Evolutionary conservation across 2,888 invertebrate genomes (phyloP).

Genomic region (Tenthredo livida): DNA sequence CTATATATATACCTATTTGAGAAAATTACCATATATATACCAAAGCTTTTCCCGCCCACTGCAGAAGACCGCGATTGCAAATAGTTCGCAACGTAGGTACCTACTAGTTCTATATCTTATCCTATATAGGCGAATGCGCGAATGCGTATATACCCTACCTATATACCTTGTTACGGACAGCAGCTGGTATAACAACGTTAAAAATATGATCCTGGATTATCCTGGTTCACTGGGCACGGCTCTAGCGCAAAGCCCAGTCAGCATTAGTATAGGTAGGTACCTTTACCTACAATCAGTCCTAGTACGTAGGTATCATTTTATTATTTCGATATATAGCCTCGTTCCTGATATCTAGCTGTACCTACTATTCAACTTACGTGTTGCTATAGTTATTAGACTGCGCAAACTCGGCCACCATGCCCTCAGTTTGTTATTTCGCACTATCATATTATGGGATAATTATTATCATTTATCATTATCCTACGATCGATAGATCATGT

Average conservation of each 20-base stretch:
- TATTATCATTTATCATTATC: neutral
- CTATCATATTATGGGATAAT: neutral
- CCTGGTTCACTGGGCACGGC: constrained; percentile 27
- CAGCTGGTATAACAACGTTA: neutral
- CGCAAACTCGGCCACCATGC: neutral
- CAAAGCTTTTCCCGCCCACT: neutral
- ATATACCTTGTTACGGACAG: neutral
- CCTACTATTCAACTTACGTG: neutral
- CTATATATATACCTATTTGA: no score
- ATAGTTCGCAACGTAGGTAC: neutral
- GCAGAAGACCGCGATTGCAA: neutral
- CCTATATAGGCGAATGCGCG: no score
- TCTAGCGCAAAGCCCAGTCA: neutral
- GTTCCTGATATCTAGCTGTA: constrained; percentile 7
- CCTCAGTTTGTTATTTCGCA: neutral
- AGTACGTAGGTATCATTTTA: neutral
- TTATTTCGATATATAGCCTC: constrained; percentile 14
- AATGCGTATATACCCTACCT: neutral
- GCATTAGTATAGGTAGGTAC: neutral
- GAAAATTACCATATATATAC: neutral
- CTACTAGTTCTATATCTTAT: neutral
- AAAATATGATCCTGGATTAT: constrained; percentile 34
- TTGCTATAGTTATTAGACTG: neutral
- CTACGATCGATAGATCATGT: neutral
- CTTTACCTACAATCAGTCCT: constrained; percentile 5